Percentiles rank a stretch among this genome's conserved stretches.
These are phyloP conservation scores for Neelides folsomi DNA, from an alignment of 2,888 invertebrate genomes.

Conservation along the genomic window DNA sequence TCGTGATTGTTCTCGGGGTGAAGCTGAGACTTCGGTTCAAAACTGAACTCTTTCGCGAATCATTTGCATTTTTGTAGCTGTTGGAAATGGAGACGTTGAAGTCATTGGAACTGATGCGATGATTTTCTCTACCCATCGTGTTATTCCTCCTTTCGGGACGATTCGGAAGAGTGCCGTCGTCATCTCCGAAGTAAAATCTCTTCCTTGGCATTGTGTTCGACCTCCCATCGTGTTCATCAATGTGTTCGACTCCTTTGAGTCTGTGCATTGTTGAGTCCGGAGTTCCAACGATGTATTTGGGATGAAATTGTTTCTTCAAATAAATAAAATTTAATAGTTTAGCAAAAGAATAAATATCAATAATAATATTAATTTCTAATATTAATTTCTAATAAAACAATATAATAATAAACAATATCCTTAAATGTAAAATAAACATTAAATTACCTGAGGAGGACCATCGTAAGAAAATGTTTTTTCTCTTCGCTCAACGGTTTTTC, in stretches of 20 bases:
- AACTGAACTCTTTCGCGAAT: conserved; percentile 17
- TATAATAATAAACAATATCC: too few species aligned
- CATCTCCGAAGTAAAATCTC: conserved; percentile 33
- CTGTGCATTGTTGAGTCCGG: conserved; percentile 28
- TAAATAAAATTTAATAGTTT: not conserved
- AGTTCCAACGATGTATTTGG: conserved; percentile 32
- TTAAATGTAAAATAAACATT: too few species aligned
- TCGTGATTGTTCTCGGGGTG: conserved; percentile 23
- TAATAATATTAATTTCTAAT: too few species aligned
- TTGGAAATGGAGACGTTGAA: conserved; percentile 33
- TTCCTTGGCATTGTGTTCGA: conserved; percentile 30
- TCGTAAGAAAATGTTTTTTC: conserved; percentile 30
- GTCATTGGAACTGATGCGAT: conserved; percentile 29
- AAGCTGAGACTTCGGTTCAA: conserved; percentile 32
- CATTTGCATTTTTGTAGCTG: conserved; percentile 18
- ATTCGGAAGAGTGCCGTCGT: conserved; percentile 24
- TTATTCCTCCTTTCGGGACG: conserved; percentile 6
- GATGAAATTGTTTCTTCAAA: conserved; percentile 28
- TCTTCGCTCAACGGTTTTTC: conserved; percentile 32
- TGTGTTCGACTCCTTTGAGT: conserved; percentile 30
- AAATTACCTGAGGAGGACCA: conserved; percentile 30
- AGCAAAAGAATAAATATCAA: too few species aligned
- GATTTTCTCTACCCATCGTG: conserved; percentile 16
- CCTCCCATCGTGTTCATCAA: conserved; percentile 9
- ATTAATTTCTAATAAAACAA: too few species aligned